These are phyloP conservation scores for Melanchra persicariae DNA, from an alignment of 2,888 invertebrate genomes.

Conservation along the genomic window DNA sequence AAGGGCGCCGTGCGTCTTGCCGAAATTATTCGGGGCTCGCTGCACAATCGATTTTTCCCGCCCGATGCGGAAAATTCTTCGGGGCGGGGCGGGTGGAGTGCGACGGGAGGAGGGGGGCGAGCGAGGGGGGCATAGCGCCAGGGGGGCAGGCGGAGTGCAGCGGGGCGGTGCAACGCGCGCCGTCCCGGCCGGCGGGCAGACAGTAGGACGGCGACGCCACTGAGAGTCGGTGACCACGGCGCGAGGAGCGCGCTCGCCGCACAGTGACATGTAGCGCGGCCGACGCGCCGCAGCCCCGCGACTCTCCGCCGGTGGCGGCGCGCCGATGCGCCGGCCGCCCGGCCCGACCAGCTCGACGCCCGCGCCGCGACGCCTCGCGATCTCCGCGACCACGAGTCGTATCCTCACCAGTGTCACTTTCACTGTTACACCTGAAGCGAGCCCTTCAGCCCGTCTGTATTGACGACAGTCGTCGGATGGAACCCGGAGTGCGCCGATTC, in stretches of 20 bases:
- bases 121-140: constrained; percentile 78
- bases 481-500: constrained; percentile 90
- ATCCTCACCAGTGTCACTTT: constrained; percentile 78
- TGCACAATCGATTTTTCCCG: constrained; percentile 91
- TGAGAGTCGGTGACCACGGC: constrained; percentile 90
- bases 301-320: constrained; percentile 87
- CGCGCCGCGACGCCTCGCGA: constrained; percentile 78
- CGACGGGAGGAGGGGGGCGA: constrained; percentile 79
- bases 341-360: constrained; percentile 81
- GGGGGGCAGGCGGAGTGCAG: constrained; percentile 89
- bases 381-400: constrained; percentile 61
- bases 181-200: constrained; percentile 87
- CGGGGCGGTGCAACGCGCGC: constrained; percentile 90
- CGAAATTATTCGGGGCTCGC: constrained; percentile 90
- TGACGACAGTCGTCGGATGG: constrained; percentile 89
- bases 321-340: constrained; percentile 88
- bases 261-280: constrained; percentile 89
- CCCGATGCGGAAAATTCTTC: constrained; percentile 91
- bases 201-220: constrained; percentile 91
- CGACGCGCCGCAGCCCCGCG: constrained; percentile 88
- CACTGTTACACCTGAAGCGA: constrained; percentile 85
- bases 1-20: constrained; percentile 91
- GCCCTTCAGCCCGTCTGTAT: constrained; percentile 87
- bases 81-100: constrained; percentile 88
- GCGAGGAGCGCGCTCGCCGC: constrained; percentile 90